These are phyloP conservation scores for Sterrhoptilus dennistouni DNA, from an alignment of 2,113 vertebrate genomes.

Conservation along the genomic window DNA sequence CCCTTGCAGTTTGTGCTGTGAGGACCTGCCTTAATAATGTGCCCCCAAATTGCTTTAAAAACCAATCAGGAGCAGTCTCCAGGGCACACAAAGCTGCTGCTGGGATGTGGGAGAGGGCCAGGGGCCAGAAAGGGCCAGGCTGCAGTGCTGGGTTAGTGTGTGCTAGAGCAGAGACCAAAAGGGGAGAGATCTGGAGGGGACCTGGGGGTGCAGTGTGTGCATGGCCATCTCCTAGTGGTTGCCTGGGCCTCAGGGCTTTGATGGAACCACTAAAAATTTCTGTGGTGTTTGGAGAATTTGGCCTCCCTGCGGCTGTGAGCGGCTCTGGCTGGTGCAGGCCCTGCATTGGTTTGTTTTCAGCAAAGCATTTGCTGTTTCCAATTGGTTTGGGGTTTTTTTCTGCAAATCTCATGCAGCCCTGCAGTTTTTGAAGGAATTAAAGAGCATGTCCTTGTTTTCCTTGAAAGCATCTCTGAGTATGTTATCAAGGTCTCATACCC, in stretches of 20 bases:
- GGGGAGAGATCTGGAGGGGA: accelerated
- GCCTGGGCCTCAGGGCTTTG: not conserved
- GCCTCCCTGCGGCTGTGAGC: not conserved
- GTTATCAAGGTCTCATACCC: not conserved
- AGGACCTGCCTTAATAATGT: not conserved
- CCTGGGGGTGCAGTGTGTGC: not conserved
- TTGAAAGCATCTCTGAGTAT: not conserved
- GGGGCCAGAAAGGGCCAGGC: not conserved
- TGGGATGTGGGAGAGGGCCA: not conserved
- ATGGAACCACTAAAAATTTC: not conserved
- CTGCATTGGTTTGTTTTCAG: not conserved
- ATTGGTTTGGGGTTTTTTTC: not conserved
- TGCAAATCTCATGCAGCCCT: not conserved
- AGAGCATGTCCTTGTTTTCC: not conserved
- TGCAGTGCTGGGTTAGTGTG: accelerated
- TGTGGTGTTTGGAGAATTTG: not conserved
- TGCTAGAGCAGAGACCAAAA: not conserved
- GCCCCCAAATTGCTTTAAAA: not conserved
- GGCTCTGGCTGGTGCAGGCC: accelerated
- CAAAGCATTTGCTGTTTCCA: not conserved
- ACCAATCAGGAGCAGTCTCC: not conserved
- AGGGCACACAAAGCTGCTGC: not conserved
- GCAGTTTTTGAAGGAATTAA: not conserved
- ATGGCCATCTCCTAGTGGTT: not conserved
- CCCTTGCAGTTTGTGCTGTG: not conserved